Evolutionary conservation across 1,140 invertebrate genomes (phyloP).

Genomic region (Nephila pilipes): DNA sequence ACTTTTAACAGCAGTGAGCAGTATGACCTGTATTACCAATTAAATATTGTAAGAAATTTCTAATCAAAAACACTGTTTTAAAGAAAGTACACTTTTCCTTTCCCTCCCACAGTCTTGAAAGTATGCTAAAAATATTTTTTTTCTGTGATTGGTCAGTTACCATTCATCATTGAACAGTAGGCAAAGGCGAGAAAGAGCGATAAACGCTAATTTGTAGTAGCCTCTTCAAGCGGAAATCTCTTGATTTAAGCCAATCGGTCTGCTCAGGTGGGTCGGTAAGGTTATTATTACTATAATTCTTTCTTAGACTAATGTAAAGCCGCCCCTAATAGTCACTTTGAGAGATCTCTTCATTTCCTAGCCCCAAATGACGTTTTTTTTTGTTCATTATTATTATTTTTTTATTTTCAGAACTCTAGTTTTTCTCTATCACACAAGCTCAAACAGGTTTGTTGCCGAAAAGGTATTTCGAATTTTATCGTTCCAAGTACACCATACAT

Average conservation of each 20-base stretch:
- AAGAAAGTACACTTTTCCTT: too few species aligned
- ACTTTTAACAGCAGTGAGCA: too few species aligned
- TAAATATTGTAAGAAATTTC: too few species aligned
- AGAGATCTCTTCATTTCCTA: conserved; percentile 75
- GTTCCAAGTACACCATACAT: conserved; percentile 49
- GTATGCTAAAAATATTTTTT: background rate
- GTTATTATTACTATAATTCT: conserved; percentile 76
- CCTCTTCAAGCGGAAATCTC: conserved; percentile 39
- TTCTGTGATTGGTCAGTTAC: background rate
- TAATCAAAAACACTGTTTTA: too few species aligned
- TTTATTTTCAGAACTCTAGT: conserved; percentile 28
- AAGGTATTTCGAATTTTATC: conserved; percentile 70
- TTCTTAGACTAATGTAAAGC: conserved; percentile 74
- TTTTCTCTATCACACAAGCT: conserved; percentile 22
- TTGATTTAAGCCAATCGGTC: conserved; percentile 67
- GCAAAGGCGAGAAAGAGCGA: background rate
- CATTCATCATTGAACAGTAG: background rate
- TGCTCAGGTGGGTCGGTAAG: conserved; percentile 56
- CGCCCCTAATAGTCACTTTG: conserved; percentile 74
- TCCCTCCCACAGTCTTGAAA: background rate
- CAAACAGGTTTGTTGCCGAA: conserved; percentile 68
- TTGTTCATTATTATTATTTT: background rate
- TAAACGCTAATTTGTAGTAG: conserved; percentile 42
- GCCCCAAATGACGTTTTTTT: conserved; percentile 39
- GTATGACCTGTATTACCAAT: too few species aligned